Evolutionary conservation across 1,140 invertebrate species (phyloP), one percentile per base, ranked within the genome.

Genomic region (Plodia interpunctella): DNA sequence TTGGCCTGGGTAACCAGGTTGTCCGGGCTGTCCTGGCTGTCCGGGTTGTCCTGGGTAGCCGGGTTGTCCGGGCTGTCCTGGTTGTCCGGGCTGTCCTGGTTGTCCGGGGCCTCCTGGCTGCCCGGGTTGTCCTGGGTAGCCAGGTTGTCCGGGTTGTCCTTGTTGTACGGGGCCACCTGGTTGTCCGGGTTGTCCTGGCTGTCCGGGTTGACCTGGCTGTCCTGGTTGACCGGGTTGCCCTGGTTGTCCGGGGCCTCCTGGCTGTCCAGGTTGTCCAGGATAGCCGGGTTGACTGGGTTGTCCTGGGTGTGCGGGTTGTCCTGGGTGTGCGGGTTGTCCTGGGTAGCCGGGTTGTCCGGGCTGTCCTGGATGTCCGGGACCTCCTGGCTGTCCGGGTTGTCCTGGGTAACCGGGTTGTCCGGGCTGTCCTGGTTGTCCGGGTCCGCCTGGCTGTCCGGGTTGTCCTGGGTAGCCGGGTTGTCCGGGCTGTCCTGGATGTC

Each of bases 401-500:
- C 66, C 66, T 57, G 62, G 62, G 5, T 50, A 2, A 8, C 62
- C 66, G 20, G 66, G 62, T n/a, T 62, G 49, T 50, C 62, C 67
- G 25, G 59, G 57, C 1, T 49, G 25, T 18, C 61, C 62, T 28
- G 66, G 62, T 1, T 62, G 35, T 2, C 66, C 66, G 0, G 66
- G 60, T 44, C 63, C 49, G 25, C 62, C 66, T 2, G 66, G 62
- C 4, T 35, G 0, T n/a, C 61, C 61, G 19, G 61, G 59, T 13
- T 56, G 13, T 19, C 66, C 62, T 8, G 66, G 62, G 4, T 62
- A 38, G 0, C 66, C 66, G 25, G 59, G 55, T 52, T 62, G 49
- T 13, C 62, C 66, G 17, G 66, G 66, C 3, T 62, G 44, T 38
- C 62, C 65, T 54, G 72, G 67, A 18, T 70, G 55, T 19, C 74